phyloP scores from a whole-genome alignment of 2,888 invertebrate genomes.

The Portevinia maculata region DNA sequence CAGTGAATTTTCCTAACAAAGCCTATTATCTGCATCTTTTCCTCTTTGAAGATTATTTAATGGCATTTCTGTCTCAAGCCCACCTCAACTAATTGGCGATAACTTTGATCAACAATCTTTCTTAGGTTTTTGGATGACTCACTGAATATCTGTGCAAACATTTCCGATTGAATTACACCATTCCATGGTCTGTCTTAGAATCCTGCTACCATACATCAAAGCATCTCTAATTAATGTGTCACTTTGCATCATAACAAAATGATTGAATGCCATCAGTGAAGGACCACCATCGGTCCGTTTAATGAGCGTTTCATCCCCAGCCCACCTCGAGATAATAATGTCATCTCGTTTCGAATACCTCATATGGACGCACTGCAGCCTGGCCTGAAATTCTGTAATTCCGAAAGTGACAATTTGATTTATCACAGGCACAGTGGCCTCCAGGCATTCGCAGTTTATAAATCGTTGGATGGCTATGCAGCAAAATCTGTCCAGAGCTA shows the following conservation, averaged over 20 bases:
- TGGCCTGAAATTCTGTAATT: slow-evolving; percentile 27
- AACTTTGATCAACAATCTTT: too few species aligned
- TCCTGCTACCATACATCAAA: slow-evolving; percentile 60
- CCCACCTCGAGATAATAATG: slow-evolving; percentile 64
- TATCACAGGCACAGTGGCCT: slow-evolving; percentile 77
- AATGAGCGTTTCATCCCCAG: slow-evolving; percentile 21
- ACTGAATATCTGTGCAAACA: slow-evolving; percentile 2
- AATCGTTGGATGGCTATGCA: slow-evolving; percentile 33
- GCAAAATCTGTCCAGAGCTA: slow-evolving; percentile 51
- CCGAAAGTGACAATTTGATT: slow-evolving; percentile 82
- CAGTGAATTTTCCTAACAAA: too few species aligned
- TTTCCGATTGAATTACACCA: slow-evolving; percentile 39
- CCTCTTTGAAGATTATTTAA: too few species aligned
- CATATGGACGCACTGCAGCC: neutral
- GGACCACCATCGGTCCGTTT: slow-evolving; percentile 38
- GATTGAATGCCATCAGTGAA: slow-evolving; percentile 69
- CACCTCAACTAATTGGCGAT: too few species aligned
- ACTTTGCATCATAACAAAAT: slow-evolving; percentile 67
- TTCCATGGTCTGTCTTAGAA: slow-evolving; percentile 1
- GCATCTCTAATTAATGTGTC: slow-evolving; percentile 71
- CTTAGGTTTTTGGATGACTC: slow-evolving; percentile 25
- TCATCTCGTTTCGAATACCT: slow-evolving; percentile 56
- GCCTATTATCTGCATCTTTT: too few species aligned
- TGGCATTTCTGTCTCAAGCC: neutral
- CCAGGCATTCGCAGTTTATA: slow-evolving; percentile 29